Conservation (phyloP, 2,888 invertebrate species). For the Lepidocyrtinus sp. region DNA sequence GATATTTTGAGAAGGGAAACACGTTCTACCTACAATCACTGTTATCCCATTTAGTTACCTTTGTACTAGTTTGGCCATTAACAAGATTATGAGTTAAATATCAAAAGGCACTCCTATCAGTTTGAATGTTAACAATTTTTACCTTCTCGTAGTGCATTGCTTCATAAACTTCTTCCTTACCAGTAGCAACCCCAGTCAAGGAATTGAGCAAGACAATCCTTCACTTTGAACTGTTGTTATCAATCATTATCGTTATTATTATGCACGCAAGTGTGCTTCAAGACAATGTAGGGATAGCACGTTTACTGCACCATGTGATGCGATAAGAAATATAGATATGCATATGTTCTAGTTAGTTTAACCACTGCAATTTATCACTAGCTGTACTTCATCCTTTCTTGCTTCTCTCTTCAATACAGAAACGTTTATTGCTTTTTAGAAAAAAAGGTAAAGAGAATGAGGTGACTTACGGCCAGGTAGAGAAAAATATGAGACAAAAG, state of each 20-base stretch:
- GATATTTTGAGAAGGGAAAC: no score
- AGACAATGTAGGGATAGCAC: constrained; percentile 8
- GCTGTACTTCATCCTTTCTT: constrained; percentile 30
- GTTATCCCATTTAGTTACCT: no score
- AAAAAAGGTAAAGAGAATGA: constrained; percentile 23
- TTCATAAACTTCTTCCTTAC: constrained; percentile 14
- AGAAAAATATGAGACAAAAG: not conserved
- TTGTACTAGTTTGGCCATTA: no score
- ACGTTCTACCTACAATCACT: no score
- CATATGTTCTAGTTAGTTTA: constrained; percentile 10
- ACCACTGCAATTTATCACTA: constrained; percentile 26
- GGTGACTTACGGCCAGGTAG: constrained; percentile 8
- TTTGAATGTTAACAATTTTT: not conserved
- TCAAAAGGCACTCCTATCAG: not conserved
- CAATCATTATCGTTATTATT: constrained; percentile 15
- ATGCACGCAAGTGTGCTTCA: constrained; percentile 12
- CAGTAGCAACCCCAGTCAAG: constrained; percentile 39
- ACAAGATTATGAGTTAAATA: no score
- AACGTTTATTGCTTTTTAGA: constrained; percentile 33
- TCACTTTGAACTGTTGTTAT: constrained; percentile 57
- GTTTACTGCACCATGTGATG: constrained; percentile 23
- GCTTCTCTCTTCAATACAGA: constrained; percentile 25
- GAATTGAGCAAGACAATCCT: constrained; percentile 49
- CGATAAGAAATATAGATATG: constrained; percentile 14
- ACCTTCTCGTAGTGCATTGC: constrained; percentile 22